Evolutionary conservation across 1,140 invertebrate genomes (phyloP).

Genomic region (Microplitis mediator): DNA sequence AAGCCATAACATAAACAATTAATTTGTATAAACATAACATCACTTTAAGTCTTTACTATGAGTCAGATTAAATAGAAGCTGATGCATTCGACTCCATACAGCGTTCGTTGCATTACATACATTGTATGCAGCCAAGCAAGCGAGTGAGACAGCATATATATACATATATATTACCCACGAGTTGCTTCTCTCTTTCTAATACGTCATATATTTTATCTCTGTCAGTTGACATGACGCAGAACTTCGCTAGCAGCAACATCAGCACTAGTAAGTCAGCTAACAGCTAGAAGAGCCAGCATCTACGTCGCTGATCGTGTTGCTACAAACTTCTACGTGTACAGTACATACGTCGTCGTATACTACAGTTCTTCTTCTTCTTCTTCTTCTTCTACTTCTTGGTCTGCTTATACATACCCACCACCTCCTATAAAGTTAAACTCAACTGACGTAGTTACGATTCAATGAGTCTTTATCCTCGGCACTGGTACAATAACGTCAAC

Average conservation of each 20-base stretch:
- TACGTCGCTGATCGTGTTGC: background rate
- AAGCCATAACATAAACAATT: no score
- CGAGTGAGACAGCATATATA: background rate
- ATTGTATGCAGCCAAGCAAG: background rate
- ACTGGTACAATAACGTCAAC: no score
- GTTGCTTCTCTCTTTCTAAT: background rate
- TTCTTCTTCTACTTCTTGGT: no score
- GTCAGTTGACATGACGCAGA: slow-evolving; percentile 8
- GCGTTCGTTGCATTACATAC: background rate
- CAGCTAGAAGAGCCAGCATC: background rate
- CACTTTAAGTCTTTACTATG: no score
- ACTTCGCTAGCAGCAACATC: background rate
- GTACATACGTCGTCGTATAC: background rate
- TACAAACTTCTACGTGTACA: background rate
- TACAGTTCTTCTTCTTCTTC: background rate
- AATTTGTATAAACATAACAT: no score
- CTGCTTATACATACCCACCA: background rate
- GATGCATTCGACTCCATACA: no score
- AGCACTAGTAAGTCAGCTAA: background rate
- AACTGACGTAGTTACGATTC: background rate
- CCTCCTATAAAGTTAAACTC: background rate
- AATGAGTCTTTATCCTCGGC: background rate
- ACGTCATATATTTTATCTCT: background rate
- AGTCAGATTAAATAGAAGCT: no score
- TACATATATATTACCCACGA: no score